phyloP scores from a whole-genome alignment of 2,113 vertebrate species.

The Trichomycterus rosablanca region DNA sequence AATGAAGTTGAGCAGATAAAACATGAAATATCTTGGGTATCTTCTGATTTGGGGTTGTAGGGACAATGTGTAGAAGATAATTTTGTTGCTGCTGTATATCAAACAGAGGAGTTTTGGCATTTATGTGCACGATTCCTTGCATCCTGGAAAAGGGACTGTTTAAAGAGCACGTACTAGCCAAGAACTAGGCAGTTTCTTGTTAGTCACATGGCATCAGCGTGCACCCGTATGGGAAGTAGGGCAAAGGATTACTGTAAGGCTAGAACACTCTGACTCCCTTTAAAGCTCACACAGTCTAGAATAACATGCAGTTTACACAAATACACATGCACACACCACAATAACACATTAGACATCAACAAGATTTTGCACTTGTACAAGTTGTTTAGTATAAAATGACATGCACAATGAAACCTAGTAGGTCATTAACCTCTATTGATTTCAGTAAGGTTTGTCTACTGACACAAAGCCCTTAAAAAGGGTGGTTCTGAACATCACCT shows the following conservation, averaged over 20 bases:
- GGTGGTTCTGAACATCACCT: too few species aligned
- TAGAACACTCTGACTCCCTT: slow-evolving; percentile 10
- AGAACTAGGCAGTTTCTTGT: background rate
- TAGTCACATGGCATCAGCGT: slow-evolving; percentile 1
- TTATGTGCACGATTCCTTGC: slow-evolving; percentile 8
- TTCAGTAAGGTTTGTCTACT: too few species aligned
- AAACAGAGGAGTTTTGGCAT: background rate
- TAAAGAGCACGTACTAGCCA: background rate
- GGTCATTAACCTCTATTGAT: too few species aligned
- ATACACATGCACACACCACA: background rate
- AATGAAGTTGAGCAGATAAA: too few species aligned
- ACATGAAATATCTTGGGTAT: too few species aligned
- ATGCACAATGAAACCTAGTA: too few species aligned
- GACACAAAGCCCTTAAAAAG: too few species aligned
- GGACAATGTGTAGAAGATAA: too few species aligned
- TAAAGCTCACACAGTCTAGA: background rate
- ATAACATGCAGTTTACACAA: slow-evolving; percentile 1
- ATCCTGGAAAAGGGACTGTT: background rate
- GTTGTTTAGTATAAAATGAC: too few species aligned
- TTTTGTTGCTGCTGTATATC: background rate
- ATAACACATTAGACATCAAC: too few species aligned
- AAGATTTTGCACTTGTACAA: too few species aligned
- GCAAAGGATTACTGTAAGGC: slow-evolving; percentile 14
- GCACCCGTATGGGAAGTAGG: slow-evolving; percentile 26
- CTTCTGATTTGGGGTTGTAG: too few species aligned